Base-by-base conservation (phyloP, 53 echinoderm and acorn worm species). In the Antedon mediterranea region DNA sequence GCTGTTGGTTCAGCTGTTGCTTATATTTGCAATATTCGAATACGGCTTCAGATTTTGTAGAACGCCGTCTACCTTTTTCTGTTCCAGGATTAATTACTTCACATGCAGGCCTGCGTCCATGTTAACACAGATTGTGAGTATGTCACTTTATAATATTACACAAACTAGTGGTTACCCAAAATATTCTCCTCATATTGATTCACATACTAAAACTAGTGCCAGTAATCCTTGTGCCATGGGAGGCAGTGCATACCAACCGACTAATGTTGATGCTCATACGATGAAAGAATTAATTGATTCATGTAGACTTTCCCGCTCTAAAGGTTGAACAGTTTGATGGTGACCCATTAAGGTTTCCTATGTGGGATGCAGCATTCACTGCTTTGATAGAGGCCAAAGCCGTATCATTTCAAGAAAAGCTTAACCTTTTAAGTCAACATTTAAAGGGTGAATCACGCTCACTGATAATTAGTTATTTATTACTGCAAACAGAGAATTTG, bases 401-500 rank as follows among this genome's bases (percentile, higher is more conserved):
- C 9, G 57, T 57, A 26, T 23, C 57, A 2, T 18, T 57, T 57
- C 57, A 57, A 8, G 57, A 57, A 23, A 57, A 57, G 23, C 23
- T 57, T 57, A 57, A 57, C 23, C 23, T 57, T 13, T 23, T 57
- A 2, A 26, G 57, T 3, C 57, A 57, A 26, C 57, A 57, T 57
- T 57, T 57, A 57, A 57, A 18, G 2, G 26, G 57, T 57, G 57
- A 57, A 26, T 57, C 57, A 23, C 57, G 23, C 9, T 18, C 9
- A 18, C 9, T 57, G 57, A 57, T 57, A 57, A 23, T 57, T 18
- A 57, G 79, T 11, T 74, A 78, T 34, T 31, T 79, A 9, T 44
- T 87, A 15, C 14, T 82, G 4, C 76, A 79, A 30, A 71, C 72
- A 0, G 75, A 79, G 14, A 75, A 79, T 29, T 76, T 79, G 20